Base-by-base conservation (phyloP, 2,888 invertebrate genomes). In the Bombyx huttoni region DNA sequence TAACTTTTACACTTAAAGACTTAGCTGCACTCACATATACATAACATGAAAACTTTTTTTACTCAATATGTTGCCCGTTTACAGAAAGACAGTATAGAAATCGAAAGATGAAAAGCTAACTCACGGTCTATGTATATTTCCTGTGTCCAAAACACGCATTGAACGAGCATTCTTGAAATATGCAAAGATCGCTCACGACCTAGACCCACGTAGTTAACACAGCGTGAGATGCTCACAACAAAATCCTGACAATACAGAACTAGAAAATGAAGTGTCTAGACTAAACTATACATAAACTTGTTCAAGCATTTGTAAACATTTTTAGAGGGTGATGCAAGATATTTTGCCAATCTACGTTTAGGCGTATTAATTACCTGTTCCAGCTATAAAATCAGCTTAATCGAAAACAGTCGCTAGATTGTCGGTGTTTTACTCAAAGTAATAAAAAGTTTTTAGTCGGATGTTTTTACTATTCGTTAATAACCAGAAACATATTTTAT, bases 101-200 rank as follows among this genome's bases (percentile, higher is more conserved):
- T 1, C 24, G 24, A 24, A 24, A 24, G 3, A 24, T 24, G 5
- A 1, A 5, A 24, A 10, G 40, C 7, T 3, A 40, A 12, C 12
- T 10, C 40, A 40, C 40, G 12, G 40, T 7, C 7, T 48, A 34
- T 45, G 48, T 34, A 35, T 34, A 35, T 49, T 47, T 14, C 35
- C 52, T 52, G 47, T 52, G 52, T 40, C 48, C 35, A 70, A 72
- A 64, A 78, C 75, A 83, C 83, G 82, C 83, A 81, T 79, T 70
- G 76, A 78, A 73, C 74, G 68, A 65, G 74, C 75, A 73, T 78
- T 78, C 80, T 82, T 79, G 79, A 79, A 82, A 81, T 83, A 85
- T 86, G 84, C 84, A 84, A 85, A 86, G 85, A 79, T 73, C 72
- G 76, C 81, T 85, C 86, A 86, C 86, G 85, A 84, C 72, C 64